These are phyloP conservation scores for Coilia nasus DNA, from an alignment of 2,797 vertebrate genomes.

Conservation along the genomic window DNA sequence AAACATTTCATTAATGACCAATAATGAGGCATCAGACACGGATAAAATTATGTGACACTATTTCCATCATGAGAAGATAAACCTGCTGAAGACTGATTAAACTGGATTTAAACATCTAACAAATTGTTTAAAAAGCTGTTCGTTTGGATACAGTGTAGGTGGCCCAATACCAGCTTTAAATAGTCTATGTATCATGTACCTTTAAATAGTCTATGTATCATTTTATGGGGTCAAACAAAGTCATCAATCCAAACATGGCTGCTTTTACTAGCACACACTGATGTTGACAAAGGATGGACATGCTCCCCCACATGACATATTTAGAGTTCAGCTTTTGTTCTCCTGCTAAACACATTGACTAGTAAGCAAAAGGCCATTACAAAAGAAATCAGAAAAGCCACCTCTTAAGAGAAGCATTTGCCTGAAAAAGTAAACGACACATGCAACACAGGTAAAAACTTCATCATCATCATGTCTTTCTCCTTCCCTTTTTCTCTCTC, in stretches of 20 bases:
- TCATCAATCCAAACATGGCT: conserved; percentile 75
- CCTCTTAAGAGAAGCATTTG: conserved; percentile 73
- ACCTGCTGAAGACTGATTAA: too few relatives aligned
- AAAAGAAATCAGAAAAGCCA: conserved; percentile 46
- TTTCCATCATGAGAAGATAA: too few relatives aligned
- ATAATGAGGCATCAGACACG: too few relatives aligned
- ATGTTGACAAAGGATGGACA: conserved; percentile 79
- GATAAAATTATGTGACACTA: too few relatives aligned
- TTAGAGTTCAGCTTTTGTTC: conserved; percentile 68
- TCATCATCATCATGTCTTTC: conserved; percentile 53
- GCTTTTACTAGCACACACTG: conserved; percentile 75
- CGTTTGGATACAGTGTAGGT: conserved; percentile 43
- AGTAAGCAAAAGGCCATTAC: conserved; percentile 65
- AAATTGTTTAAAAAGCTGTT: neutral
- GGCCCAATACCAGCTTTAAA: conserved; percentile 70
- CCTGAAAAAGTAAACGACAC: conserved; percentile 78
- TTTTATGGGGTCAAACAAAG: conserved; percentile 78
- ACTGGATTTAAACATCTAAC: too few relatives aligned
- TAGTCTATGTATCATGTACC: conserved; percentile 84
- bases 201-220: too few relatives aligned
- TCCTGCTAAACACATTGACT: conserved; percentile 63
- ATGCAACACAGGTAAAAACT: conserved; percentile 64
- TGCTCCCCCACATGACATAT: conserved; percentile 77
- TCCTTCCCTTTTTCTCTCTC: neutral
- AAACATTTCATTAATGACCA: too few relatives aligned